Evolutionary conservation across 2,113 vertebrate genomes (phyloP), one percentile per base, ranked within the genome.

Genomic region (Zeus faber): DNA sequence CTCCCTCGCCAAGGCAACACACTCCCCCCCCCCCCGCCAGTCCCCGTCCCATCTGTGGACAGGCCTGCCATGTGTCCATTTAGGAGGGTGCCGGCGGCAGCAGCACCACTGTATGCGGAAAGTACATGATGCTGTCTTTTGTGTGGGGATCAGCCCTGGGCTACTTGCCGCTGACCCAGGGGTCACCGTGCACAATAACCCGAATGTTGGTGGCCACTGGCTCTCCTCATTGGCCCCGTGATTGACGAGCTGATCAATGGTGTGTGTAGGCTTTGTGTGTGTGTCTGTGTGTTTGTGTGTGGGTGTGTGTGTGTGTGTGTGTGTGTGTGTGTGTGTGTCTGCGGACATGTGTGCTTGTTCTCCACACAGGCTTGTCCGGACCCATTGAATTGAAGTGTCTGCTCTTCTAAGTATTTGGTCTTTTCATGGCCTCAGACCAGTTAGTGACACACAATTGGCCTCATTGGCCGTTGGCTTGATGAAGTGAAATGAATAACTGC

Each of bases 51-150:
- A 88, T 87, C 88, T 89, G 88, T 86, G 85, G 81, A 72, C 59
- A 72, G 79, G 79, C 76, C 75, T 77, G 85, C 85, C 87, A 89
- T 89, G 86, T 89, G 87, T 81, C 83, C 67, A 74, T 78, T 79
- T 65, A 77, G 45, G 64, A 54, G 67, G 67, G 54, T 62, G 79
- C 83, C 69, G 60, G 55, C 69, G 70, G 80, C 83, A 65, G 80
- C 83, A 65, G 74, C 66, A 33, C 49, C 76, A 85, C 86, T 88
- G 84, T 88, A 87, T 87, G 65, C 26, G 54, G 58, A 84, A 44
- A 67, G 83, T 84, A 87, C 83, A 85, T 83, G 83, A 84, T 72
- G 81, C 74, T 39, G 59, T 70, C 71, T 76, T 77, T 87, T 88
- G 81, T 85, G 56, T 31, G 23, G 17, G 39, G 52, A 62, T 66